Evolutionary conservation across 2,797 vertebrate species (phyloP).

Genomic region (Lepus oiostolus): DNA sequence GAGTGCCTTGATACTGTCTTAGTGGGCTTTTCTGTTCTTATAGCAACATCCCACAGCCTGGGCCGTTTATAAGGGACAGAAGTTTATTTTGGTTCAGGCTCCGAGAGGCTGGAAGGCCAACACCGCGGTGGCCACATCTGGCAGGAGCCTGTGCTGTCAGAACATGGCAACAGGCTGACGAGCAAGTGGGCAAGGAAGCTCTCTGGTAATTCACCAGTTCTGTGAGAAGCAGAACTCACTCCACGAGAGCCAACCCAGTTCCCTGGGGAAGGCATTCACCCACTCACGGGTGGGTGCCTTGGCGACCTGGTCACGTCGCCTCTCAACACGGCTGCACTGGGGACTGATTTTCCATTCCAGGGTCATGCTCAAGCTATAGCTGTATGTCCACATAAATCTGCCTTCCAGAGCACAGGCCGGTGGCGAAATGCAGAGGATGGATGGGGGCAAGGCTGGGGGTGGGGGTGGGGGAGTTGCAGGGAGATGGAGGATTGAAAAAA

Average conservation of each 20-base stretch:
- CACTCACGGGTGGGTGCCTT: too few species aligned
- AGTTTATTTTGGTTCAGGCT: neutral
- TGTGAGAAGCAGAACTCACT: neutral
- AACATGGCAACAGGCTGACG: neutral
- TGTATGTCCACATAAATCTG: fast-evolving
- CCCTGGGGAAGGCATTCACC: neutral
- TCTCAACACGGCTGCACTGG: neutral
- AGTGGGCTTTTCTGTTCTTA: neutral
- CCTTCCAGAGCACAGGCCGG: fast-evolving
- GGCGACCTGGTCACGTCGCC: neutral
- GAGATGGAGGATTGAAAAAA: neutral
- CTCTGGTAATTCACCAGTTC: neutral
- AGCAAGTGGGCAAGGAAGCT: neutral
- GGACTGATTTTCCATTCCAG: neutral
- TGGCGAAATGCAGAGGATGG: neutral
- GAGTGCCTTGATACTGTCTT: neutral
- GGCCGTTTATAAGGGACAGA: neutral
- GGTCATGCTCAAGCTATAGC: neutral
- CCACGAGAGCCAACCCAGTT: neutral
- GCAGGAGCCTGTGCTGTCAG: neutral
- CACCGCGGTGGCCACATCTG: neutral
- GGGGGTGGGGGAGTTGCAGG: neutral
- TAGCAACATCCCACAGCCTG: neutral
- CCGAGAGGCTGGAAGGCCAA: neutral
- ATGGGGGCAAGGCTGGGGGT: too few species aligned